Conservation (phyloP, 2,888 invertebrate genomes). For the Callyntrura guangdongensis region DNA sequence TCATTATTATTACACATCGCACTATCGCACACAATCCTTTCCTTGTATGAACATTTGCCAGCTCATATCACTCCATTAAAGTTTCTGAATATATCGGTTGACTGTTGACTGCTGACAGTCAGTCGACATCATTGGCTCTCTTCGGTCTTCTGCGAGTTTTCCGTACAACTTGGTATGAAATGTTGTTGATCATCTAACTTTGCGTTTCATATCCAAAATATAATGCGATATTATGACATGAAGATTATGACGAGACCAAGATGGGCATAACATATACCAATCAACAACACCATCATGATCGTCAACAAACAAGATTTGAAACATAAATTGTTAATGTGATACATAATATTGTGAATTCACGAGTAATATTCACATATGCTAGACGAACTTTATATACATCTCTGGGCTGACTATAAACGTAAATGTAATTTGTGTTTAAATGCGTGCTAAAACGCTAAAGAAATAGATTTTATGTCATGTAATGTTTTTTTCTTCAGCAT, state of each 20-base stretch:
- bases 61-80: conserved; percentile 26
- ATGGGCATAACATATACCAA: conserved; percentile 65
- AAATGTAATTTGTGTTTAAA: too few species aligned
- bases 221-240: conserved; percentile 8
- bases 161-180: conserved; percentile 3
- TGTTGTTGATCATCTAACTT: background rate
- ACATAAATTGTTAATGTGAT: background rate
- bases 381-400: background rate
- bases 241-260: conserved; percentile 15
- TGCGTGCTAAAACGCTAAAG: too few species aligned
- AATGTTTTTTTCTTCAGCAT: too few species aligned
- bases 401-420: background rate
- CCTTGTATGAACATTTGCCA: background rate
- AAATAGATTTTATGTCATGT: too few species aligned
- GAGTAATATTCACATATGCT: background rate
- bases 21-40: background rate
- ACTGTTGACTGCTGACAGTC: conserved; percentile 32
- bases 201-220: conserved; percentile 41
- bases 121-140: conserved; percentile 9
- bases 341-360: background rate
- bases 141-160: background rate
- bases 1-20: too few species aligned
- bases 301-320: conserved; percentile 60
- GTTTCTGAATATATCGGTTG: background rate
- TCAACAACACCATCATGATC: conserved; percentile 72